Percentiles rank a stretch among this genome's conserved stretches.
Conservation (phyloP, 2,888 invertebrate genomes). For the Pammene aurita region DNA sequence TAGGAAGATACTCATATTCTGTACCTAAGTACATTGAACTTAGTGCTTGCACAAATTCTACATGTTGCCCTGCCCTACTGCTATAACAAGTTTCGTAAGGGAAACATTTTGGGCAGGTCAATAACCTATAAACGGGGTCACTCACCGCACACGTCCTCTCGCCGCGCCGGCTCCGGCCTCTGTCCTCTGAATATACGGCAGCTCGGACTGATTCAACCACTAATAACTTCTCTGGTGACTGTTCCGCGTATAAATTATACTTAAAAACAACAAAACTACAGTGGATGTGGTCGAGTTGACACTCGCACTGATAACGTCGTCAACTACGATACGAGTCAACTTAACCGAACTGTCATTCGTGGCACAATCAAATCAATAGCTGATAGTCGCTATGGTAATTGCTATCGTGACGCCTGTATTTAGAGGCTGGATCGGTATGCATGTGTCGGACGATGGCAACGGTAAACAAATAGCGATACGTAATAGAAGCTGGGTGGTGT, state of each 20-base stretch:
- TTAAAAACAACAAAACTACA: conserved; percentile 11
- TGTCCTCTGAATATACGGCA: background rate
- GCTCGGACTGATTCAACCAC: background rate
- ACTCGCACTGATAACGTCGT: conserved; percentile 4
- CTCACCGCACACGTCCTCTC: conserved; percentile 33
- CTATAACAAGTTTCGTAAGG: background rate
- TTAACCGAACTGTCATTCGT: background rate
- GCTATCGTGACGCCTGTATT: background rate
- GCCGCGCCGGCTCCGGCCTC: background rate
- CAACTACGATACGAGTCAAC: too few relatives aligned
- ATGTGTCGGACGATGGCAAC: conserved; percentile 13
- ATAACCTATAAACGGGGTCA: conserved; percentile 29
- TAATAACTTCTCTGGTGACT: background rate
- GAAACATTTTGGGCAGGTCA: conserved; percentile 37
- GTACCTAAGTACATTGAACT: background rate
- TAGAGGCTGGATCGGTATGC: background rate
- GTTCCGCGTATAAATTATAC: background rate
- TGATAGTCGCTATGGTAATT: background rate
- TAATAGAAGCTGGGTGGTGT: background rate
- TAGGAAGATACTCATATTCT: too few relatives aligned
- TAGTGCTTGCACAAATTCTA: too few relatives aligned
- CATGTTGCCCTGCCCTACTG: too few relatives aligned
- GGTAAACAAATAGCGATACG: background rate
- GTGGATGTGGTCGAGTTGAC: background rate
- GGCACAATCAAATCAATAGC: conserved; percentile 13